Conservation (phyloP, 2,888 invertebrate species). For the Hypsopygia costalis region DNA sequence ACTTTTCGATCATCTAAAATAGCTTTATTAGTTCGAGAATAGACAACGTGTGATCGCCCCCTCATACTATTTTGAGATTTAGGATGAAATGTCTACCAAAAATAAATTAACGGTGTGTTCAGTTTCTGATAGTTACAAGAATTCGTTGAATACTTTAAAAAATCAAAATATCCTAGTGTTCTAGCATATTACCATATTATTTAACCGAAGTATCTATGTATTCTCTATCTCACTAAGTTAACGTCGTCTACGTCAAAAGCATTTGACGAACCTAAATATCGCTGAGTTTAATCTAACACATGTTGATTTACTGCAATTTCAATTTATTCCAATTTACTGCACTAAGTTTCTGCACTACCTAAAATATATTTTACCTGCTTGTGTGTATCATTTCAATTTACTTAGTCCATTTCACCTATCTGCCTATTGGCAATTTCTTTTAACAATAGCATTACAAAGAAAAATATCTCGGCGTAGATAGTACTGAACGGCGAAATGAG, state of each 20-base stretch:
- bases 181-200: no score
- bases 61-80: constrained; percentile 60
- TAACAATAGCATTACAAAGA: constrained; percentile 72
- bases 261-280: no score
- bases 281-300: no score
- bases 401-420: constrained; percentile 26
- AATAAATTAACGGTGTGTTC: constrained; percentile 9
- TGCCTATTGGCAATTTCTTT: constrained; percentile 49
- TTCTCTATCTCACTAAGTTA: no score
- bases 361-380: no score
- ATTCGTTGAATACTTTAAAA: constrained; percentile 2
- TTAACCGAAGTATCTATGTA: no score
- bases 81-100: constrained; percentile 39
- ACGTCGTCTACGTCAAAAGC: no score
- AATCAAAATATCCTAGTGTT: no score
- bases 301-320: no score
- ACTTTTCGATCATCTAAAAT: constrained; percentile 59
- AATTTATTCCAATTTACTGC: no score
- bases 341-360: no score
- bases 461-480: constrained; percentile 74
- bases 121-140: constrained; percentile 7
- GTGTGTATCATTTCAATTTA: constrained; percentile 9
- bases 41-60: constrained; percentile 68
- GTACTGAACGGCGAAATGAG: constrained; percentile 74
- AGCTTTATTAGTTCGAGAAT: constrained; percentile 66